phyloP scores from a whole-genome alignment of 2,888 invertebrate species.

The Hymenopus coronatus region DNA sequence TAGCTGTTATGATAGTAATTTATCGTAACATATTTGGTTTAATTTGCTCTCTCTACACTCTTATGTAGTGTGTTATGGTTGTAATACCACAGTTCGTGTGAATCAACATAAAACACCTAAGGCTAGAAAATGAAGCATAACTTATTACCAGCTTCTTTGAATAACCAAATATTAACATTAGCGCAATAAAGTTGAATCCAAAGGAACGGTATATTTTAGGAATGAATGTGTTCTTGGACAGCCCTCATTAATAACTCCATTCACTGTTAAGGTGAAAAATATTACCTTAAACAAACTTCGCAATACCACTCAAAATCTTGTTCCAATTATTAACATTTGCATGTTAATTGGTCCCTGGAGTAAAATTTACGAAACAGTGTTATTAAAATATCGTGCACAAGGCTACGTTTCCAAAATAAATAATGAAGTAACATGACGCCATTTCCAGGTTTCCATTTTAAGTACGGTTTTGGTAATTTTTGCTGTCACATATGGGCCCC shows the following conservation, averaged over 20 bases:
- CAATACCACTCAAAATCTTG: neutral
- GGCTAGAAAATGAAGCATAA: too few relatives aligned
- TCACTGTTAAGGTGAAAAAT: neutral
- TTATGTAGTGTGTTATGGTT: too few relatives aligned
- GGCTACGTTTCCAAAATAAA: neutral
- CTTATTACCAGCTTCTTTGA: too few relatives aligned
- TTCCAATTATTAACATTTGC: neutral
- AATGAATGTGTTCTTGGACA: neutral
- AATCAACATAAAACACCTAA: too few relatives aligned
- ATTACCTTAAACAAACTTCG: neutral
- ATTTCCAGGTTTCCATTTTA: neutral
- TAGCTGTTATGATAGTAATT: too few relatives aligned
- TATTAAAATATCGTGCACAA: neutral
- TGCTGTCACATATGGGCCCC: neutral
- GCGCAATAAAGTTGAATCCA: too few relatives aligned
- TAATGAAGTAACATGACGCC: neutral
- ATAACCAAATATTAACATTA: too few relatives aligned
- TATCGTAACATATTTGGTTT: too few relatives aligned
- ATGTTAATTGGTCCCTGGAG: neutral
- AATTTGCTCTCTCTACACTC: too few relatives aligned
- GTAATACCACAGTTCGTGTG: too few relatives aligned
- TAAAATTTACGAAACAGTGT: neutral
- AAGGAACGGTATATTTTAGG: too few relatives aligned
- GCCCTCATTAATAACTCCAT: neutral
- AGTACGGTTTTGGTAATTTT: neutral